phyloP scores from a whole-genome alignment of 2,888 invertebrate genomes.

The Drosophila niveifrons region DNA sequence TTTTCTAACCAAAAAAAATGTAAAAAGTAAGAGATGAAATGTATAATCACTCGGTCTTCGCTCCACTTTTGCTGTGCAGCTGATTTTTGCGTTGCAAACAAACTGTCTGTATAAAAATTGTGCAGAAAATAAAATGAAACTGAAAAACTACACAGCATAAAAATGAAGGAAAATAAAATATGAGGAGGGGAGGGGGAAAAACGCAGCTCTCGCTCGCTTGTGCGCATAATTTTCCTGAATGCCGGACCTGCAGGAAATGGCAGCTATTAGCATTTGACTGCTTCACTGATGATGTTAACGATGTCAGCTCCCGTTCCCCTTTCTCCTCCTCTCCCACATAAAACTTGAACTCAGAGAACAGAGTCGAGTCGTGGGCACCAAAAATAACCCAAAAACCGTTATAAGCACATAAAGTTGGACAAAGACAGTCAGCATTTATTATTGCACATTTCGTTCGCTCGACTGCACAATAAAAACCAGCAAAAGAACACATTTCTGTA shows the following conservation, averaged over 20 bases:
- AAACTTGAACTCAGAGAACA: neutral
- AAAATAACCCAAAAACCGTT: slow-evolving; percentile 44
- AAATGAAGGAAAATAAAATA: neutral
- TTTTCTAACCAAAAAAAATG: neutral
- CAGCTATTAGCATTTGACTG: slow-evolving; percentile 80
- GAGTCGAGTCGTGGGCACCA: slow-evolving; percentile 7
- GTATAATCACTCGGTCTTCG: slow-evolving; percentile 35
- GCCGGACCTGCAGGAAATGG: slow-evolving; percentile 79
- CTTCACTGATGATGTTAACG: slow-evolving; percentile 80
- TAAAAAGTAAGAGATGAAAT: no score
- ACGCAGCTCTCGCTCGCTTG: slow-evolving; percentile 62
- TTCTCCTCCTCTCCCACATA: no score
- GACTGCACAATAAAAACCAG: slow-evolving; percentile 61
- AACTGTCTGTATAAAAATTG: slow-evolving; percentile 39
- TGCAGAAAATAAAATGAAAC: slow-evolving; percentile 26
- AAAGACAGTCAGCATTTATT: slow-evolving; percentile 73
- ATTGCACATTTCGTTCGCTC: slow-evolving; percentile 76
- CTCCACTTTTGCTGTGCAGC: slow-evolving; percentile 18
- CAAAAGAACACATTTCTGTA: no score
- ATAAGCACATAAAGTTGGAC: slow-evolving; percentile 70
- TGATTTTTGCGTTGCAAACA: slow-evolving; percentile 59
- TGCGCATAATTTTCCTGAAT: slow-evolving; percentile 76
- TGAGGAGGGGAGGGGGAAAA: slow-evolving; percentile 16
- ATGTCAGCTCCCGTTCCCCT: slow-evolving; percentile 52
- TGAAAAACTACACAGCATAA: slow-evolving; percentile 8